Conservation (phyloP, 2,113 vertebrate species). For the Motacilla alba region DNA sequence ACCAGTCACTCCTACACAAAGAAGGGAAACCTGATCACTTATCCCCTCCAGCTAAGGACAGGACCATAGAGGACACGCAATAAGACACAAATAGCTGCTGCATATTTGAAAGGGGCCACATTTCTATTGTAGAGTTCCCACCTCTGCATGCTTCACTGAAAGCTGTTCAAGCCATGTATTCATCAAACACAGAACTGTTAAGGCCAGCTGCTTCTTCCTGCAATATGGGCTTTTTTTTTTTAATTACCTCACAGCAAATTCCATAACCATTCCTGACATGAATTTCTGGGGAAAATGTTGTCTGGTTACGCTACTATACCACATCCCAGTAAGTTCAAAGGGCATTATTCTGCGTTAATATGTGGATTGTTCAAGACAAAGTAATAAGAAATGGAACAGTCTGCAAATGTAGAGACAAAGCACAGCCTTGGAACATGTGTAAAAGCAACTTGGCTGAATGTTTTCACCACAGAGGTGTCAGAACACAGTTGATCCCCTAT, state of each 20-base stretch:
- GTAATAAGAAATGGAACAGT: background rate
- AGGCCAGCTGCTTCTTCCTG: background rate
- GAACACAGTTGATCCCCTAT: background rate
- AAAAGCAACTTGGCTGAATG: background rate
- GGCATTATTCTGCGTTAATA: background rate
- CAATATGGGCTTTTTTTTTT: background rate
- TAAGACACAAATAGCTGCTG: background rate
- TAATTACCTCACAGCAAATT: background rate
- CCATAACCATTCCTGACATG: background rate
- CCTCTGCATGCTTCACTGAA: background rate
- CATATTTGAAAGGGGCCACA: background rate
- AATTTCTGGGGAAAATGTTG: background rate
- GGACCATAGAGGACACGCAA: background rate
- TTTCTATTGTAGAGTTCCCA: background rate
- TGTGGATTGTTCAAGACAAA: background rate
- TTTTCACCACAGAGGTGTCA: background rate
- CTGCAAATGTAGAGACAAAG: background rate
- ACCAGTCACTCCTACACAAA: background rate
- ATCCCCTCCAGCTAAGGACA: background rate
- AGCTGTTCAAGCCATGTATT: background rate
- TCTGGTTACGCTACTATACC: background rate
- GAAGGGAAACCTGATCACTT: background rate
- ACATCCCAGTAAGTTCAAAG: accelerated
- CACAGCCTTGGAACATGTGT: background rate
- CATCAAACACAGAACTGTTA: background rate